Percentiles rank a stretch among this genome's conserved stretches.
These are phyloP conservation scores for Drosophila differens DNA, from an alignment of 2,888 invertebrate species.

Conservation along the genomic window DNA sequence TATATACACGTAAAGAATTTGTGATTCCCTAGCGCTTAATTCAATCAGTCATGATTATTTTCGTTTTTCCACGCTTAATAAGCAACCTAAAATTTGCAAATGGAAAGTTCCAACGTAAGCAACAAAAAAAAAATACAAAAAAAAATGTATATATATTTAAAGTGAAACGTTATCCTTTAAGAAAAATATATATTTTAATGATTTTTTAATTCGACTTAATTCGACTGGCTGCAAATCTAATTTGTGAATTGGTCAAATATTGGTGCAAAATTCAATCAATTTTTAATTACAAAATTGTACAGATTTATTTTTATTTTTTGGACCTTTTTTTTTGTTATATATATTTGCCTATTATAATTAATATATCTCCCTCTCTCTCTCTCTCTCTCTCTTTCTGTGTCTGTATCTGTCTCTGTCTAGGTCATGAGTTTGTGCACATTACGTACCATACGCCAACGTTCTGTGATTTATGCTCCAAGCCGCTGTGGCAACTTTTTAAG, in stretches of 20 bases:
- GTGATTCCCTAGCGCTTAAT: conserved; percentile 10
- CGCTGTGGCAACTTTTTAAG: conserved; percentile 98
- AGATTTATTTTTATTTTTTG: neutral
- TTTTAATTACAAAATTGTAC: neutral
- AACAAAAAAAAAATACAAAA: neutral
- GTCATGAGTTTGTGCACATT: conserved; percentile 98
- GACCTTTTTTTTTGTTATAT: neutral
- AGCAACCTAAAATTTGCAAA: conserved; percentile 9
- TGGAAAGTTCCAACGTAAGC: conserved; percentile 17
- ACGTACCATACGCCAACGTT: conserved; percentile 99
- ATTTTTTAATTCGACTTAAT: neutral
- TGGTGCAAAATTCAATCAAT: neutral
- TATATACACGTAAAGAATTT: neutral
- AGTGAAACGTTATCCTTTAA: neutral
- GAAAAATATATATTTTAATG: neutral
- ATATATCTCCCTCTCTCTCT: neutral
- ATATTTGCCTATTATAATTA: neutral
- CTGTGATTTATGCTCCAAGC: conserved; percentile 98
- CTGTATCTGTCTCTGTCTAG: conserved; percentile 81
- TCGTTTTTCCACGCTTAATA: conserved; percentile 10
- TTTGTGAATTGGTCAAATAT: neutral
- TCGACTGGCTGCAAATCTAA: neutral
- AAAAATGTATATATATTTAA: neutral
- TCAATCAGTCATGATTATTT: conserved; percentile 12
- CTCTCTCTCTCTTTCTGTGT: neutral